Evolutionary conservation across 2,797 vertebrate genomes (phyloP).

Genomic region (Onychomys leucogaster): DNA sequence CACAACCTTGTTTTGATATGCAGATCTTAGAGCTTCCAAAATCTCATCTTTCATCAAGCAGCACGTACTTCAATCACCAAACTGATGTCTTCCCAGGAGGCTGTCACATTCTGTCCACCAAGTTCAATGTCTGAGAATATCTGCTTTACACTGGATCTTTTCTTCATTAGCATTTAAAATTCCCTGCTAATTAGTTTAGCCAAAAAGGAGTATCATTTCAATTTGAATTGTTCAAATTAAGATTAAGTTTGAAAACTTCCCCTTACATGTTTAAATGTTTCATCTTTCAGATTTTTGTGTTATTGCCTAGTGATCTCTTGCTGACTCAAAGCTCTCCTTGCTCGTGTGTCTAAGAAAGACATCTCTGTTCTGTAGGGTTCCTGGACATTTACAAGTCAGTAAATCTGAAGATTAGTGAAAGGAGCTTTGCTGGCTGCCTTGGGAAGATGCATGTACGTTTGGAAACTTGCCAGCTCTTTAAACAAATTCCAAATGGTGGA

Average conservation of each 20-base stretch:
- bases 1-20: neutral
- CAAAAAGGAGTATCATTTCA: neutral
- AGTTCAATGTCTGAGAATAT: neutral
- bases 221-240: neutral
- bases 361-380: neutral
- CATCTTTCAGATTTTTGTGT: neutral
- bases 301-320: neutral
- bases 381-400: neutral
- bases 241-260: neutral
- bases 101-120: neutral
- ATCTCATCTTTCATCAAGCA: neutral
- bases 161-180: constrained; percentile 1
- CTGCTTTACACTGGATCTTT: neutral
- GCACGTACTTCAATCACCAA: neutral
- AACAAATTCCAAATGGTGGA: neutral
- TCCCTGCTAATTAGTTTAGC: neutral
- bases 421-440: neutral
- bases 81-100: neutral
- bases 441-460: neutral
- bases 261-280: neutral
- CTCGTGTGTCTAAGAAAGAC: neutral
- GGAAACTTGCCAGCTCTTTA: neutral
- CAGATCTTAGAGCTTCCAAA: neutral
- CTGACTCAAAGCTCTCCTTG: neutral
- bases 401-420: neutral